Percentiles rank a stretch among this genome's conserved stretches.
These are phyloP conservation scores for Fragum whitleyi DNA, from an alignment of 2,888 invertebrate genomes.

Conservation along the genomic window DNA sequence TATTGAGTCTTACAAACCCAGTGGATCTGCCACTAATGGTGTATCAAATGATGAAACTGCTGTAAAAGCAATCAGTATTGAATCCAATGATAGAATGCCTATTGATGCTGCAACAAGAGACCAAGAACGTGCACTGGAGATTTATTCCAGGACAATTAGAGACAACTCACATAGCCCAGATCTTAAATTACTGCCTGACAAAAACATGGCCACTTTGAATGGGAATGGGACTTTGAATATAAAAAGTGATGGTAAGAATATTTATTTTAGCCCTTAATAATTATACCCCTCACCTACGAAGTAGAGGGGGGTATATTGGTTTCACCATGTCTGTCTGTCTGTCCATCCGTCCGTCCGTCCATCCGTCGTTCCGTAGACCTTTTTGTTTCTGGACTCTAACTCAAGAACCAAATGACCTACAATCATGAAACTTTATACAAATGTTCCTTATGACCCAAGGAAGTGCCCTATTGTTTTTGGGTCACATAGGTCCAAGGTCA, in stretches of 20 bases:
- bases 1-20: background rate
- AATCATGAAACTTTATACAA: too few relatives aligned
- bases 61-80: background rate
- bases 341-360: too few relatives aligned
- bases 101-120: background rate
- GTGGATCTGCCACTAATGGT: background rate
- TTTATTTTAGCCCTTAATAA: background rate
- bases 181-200: conserved; percentile 29
- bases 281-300: too few relatives aligned
- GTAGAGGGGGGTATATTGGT: too few relatives aligned
- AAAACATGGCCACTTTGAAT: conserved; percentile 17
- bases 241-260: background rate
- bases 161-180: conserved; percentile 16
- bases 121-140: background rate
- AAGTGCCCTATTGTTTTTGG: too few relatives aligned
- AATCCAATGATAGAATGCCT: conserved; percentile 14
- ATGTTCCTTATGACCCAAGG: too few relatives aligned
- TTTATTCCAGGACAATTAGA: background rate
- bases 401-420: too few relatives aligned
- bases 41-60: background rate
- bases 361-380: too few relatives aligned
- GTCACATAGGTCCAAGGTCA: too few relatives aligned
- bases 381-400: too few relatives aligned
- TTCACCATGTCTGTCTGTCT: too few relatives aligned
- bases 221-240: conserved; percentile 13